Evolutionary conservation across 1,140 invertebrate species (phyloP), one percentile per base, ranked within the genome.

Genomic region (Marisa cornuarietis): DNA sequence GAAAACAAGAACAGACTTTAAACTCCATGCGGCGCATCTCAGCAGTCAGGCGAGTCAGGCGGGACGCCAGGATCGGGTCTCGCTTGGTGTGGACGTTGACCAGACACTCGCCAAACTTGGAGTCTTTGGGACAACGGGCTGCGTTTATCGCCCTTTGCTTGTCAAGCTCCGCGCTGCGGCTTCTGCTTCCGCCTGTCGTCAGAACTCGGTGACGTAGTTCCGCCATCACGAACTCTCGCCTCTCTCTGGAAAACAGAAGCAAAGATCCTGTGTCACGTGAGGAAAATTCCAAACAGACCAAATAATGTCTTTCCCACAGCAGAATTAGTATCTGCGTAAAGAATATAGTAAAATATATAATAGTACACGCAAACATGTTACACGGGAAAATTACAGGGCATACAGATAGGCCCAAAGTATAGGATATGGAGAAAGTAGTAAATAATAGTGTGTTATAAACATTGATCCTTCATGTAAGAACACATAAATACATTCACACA

Each of bases 71-170:
- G 1, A 79, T 7, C 18, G 83, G 83, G 74, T 88, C 87, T 26
- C 82, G 71, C 71, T 86, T 86, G 22, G 85, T 83, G 76, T 87
- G 83, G 3, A 83, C 83, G 76, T 84, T 84, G 0, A 86, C 74
- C 8, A 88, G 76, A 26, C 84, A 85, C 73, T 83, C 83, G 8
- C 85, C 87, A 65, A 85, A 84, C 78, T 84, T 85, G 42, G 85
- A 87, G 16, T 85, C 71, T 58, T 86, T 84, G 22, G 85, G 85
- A 58, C 84, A 84, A 31, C 84, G 78, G 2, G 86, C 86, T 14
- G 81, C 76, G 11, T 82, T 76, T 76, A 87, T 81, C 9, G 86
- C 86, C 61, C 83, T 83, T 52, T 84, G 85, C 26, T 83, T 79
- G 52, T 87, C 85, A 68, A 83, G 80, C 71, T 81, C 62, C 22